Evolutionary conservation across 2,113 vertebrate genomes (phyloP).

Genomic region (Ginglymostoma cirratum): DNA sequence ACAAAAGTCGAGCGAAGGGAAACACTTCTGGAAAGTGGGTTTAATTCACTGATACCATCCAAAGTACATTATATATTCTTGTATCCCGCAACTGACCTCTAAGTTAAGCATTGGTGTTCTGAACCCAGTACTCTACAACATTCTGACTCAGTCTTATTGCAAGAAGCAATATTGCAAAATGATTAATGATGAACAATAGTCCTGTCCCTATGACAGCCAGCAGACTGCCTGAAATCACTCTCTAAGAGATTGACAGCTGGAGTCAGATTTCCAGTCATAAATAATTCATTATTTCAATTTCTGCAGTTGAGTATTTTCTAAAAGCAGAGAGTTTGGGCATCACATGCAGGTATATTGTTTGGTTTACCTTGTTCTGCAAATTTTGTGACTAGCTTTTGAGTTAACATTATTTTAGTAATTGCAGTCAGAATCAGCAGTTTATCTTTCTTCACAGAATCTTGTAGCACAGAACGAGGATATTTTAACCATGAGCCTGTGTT

Average conservation of each 20-base stretch:
- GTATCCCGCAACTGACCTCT: background rate
- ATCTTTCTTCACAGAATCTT: background rate
- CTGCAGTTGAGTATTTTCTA: background rate
- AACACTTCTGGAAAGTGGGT: background rate
- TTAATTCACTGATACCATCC: background rate
- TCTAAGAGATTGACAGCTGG: background rate
- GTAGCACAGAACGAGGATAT: background rate
- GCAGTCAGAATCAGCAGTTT: background rate
- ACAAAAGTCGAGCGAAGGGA: background rate
- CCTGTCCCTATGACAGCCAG: background rate
- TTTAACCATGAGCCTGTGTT: background rate
- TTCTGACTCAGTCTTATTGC: background rate
- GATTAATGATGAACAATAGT: background rate
- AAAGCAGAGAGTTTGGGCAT: background rate
- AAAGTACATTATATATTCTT: background rate
- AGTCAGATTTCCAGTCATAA: background rate
- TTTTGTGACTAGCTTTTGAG: background rate
- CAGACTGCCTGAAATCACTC: background rate
- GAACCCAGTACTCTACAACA: background rate
- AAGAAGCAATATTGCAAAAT: background rate
- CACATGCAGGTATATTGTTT: background rate
- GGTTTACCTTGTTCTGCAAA: background rate
- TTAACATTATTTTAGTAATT: background rate
- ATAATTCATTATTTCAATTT: constrained; percentile 22
- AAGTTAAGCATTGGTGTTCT: background rate